phyloP scores from a whole-genome alignment of 2,797 vertebrate species.

The Threskiornis aethiopicus region DNA sequence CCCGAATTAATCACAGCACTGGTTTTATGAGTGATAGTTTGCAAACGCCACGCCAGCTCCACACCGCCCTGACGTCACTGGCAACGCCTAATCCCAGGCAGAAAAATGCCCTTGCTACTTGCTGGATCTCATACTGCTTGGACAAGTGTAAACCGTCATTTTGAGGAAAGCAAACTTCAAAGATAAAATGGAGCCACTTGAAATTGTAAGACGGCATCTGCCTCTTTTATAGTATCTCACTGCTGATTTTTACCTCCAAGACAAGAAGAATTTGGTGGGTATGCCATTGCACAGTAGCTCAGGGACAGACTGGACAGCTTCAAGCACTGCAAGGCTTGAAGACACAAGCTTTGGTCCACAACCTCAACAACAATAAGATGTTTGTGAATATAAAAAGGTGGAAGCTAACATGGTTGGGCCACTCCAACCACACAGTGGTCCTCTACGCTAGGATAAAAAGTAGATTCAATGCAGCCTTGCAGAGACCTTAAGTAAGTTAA shows the following conservation, averaged over 20 bases:
- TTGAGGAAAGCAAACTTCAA: background rate
- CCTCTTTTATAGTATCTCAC: background rate
- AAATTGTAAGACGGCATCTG: background rate
- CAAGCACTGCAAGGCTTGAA: background rate
- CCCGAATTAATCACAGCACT: conserved; percentile 8
- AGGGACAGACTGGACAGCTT: background rate
- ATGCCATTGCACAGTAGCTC: background rate
- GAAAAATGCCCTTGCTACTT: background rate
- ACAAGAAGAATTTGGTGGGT: background rate
- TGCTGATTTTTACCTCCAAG: background rate
- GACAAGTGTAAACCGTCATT: background rate
- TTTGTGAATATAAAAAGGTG: background rate
- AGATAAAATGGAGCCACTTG: background rate
- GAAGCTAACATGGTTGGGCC: background rate
- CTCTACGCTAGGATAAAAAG: background rate
- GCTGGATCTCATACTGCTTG: background rate
- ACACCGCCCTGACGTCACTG: background rate
- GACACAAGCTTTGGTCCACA: background rate
- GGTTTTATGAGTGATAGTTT: background rate
- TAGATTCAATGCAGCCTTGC: background rate
- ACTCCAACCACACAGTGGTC: background rate
- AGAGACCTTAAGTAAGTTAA: background rate
- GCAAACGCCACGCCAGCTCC: background rate
- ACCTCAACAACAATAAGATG: background rate
- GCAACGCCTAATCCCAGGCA: background rate